Evolutionary conservation across 2,797 vertebrate genomes (phyloP), one percentile per base, ranked within the genome.

Genomic region (Scolopax rusticola): DNA sequence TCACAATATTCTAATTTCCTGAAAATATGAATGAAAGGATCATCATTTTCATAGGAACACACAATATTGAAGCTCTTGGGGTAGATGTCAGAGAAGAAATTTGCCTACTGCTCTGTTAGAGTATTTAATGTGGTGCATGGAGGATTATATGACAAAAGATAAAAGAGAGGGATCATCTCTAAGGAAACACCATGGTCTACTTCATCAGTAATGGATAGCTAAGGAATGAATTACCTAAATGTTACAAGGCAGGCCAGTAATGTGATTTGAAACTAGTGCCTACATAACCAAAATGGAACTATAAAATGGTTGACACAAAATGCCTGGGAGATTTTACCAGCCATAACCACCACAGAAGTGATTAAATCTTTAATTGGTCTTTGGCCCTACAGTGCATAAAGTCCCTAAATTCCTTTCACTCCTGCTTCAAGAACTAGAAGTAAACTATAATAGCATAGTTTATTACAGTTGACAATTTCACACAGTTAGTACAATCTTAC

Each of bases 171-270:
- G 85, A 94, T 94, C 86, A 90, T 90, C 91, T 95, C 95, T 95
- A 95, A 92, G 95, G 96, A 96, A 97, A 96, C 93, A 80, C 82
- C 89, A 90, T 91, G 77, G 85, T 93, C 89, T 84, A 73, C 94
- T 95, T 94, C 87, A 94, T 57, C 13, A 0, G 76, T 90, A 95
- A 93, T 43, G 50, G 70, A 91, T 41, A 93, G 76, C 36, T 38
- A 85, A 86, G 67, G 88, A 93, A 92, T 92, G 38, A 89, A 81
- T 83, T 93, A 92, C 63, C 60, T 65, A 86, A 94, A 97, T 73
- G 40, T 92, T 94, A 90, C 73, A 88, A 88, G 73, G 76, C 85
- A 95, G 87, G 54, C 67, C 65, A 63, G 82, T 63, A 94, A 94
- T 41, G 48, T 73, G 51, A 94, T 73, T 96, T 90, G 82, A 93